Evolutionary conservation across 2,888 invertebrate species (phyloP).

Genomic region (Embidobia sp.): DNA sequence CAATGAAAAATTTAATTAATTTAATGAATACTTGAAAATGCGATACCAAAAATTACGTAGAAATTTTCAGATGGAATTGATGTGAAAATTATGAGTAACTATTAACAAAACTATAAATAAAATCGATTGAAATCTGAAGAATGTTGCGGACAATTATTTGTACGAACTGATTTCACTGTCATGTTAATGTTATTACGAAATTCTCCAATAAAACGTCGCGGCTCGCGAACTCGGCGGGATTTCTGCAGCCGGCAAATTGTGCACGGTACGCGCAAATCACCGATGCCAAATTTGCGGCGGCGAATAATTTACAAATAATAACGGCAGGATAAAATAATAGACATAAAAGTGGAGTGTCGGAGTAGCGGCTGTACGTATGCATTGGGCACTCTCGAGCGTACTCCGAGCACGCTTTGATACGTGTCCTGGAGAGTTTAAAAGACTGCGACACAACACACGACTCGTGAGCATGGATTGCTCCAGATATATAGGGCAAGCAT

Average conservation of each 20-base stretch:
- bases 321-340: conserved; percentile 34
- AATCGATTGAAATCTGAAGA: too few species aligned
- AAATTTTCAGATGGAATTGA: too few species aligned
- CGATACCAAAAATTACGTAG: too few species aligned
- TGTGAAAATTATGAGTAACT: too few species aligned
- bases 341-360: conserved; percentile 37
- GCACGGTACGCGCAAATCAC: neutral
- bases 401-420: conserved; percentile 67
- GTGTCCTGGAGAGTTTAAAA: conserved; percentile 70
- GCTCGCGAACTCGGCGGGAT: too few species aligned
- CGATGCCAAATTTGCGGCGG: conserved; percentile 1
- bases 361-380: conserved; percentile 43
- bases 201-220: too few species aligned
- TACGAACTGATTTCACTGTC: too few species aligned
- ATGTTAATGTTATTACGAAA: too few species aligned
- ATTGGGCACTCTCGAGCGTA: conserved; percentile 48
- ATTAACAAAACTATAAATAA: too few species aligned
- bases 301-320: conserved; percentile 42
- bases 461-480: conserved; percentile 71
- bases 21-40: too few species aligned
- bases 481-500: conserved; percentile 80
- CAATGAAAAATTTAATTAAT: too few species aligned
- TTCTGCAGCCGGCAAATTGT: neutral
- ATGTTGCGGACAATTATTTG: too few species aligned
- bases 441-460: conserved; percentile 71